phyloP scores from a whole-genome alignment of 2,888 invertebrate genomes.

The Petrolisthes cinctipes region DNA sequence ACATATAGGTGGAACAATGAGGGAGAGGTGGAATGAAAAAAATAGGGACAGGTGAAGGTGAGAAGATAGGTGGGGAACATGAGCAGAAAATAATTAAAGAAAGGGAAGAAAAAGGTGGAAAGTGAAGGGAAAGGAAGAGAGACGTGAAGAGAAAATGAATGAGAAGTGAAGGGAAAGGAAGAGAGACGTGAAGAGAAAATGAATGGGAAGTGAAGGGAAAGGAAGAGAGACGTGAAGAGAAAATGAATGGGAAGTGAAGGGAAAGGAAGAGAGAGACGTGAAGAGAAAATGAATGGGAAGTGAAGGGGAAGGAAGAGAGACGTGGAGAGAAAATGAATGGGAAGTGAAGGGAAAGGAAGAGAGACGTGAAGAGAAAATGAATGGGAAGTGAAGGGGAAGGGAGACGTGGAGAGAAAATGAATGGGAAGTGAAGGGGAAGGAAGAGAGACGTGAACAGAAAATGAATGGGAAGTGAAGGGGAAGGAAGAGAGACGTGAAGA shows the following conservation, averaged over 20 bases:
- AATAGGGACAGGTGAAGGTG: conserved; percentile 5
- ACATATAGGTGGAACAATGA: neutral
- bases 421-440: neutral
- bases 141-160: neutral
- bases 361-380: neutral
- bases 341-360: neutral
- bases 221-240: neutral
- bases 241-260: neutral
- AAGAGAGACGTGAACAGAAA: neutral
- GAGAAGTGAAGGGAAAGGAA: conserved; percentile 3
- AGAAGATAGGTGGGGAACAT: neutral
- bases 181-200: neutral
- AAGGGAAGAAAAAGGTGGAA: neutral
- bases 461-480: neutral
- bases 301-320: neutral
- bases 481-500: neutral
- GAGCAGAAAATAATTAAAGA: neutral
- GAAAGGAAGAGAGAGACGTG: neutral
- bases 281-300: neutral
- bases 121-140: neutral
- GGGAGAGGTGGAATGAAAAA: conserved; percentile 6
- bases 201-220: neutral
- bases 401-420: neutral
- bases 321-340: neutral
- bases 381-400: neutral